Conservation (phyloP, 2,888 invertebrate species). For the Melinaea marsaeus region DNA sequence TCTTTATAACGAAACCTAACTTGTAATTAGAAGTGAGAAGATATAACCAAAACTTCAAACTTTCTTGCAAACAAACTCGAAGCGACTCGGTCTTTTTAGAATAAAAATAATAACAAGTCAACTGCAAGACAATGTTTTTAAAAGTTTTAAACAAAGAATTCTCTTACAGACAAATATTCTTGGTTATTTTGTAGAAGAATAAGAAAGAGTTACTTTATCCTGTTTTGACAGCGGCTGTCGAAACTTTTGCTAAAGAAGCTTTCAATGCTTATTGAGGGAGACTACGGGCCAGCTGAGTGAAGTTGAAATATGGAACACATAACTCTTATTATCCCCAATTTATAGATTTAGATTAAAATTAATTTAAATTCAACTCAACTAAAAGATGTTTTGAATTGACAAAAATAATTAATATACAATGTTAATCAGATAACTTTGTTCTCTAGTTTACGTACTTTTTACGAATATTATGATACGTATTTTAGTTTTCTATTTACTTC, state of each 20-base stretch:
- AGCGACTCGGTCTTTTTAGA: conserved; percentile 12
- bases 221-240: conserved; percentile 38
- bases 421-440: too few species aligned
- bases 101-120: conserved; percentile 25
- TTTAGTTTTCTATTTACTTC: too few species aligned
- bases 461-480: too few species aligned
- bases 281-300: not conserved
- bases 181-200: conserved; percentile 22
- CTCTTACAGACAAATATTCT: conserved; percentile 24
- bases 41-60: conserved; percentile 3
- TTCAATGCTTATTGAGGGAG: conserved; percentile 7
- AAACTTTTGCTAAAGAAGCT: conserved; percentile 32
- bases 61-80: not conserved
- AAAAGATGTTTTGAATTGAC: too few species aligned
- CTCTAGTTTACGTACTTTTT: too few species aligned
- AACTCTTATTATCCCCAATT: too few species aligned
- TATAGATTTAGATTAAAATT: too few species aligned
- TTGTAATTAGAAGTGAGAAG: not conserved
- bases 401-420: too few species aligned
- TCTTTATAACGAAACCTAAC: not conserved
- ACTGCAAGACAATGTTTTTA: conserved; percentile 22
- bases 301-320: not conserved
- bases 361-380: too few species aligned
- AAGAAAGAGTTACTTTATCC: conserved; percentile 25
- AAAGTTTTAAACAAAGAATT: conserved; percentile 30